phyloP scores from a whole-genome alignment of 2,888 invertebrate species.

The Incurvaria masculella region DNA sequence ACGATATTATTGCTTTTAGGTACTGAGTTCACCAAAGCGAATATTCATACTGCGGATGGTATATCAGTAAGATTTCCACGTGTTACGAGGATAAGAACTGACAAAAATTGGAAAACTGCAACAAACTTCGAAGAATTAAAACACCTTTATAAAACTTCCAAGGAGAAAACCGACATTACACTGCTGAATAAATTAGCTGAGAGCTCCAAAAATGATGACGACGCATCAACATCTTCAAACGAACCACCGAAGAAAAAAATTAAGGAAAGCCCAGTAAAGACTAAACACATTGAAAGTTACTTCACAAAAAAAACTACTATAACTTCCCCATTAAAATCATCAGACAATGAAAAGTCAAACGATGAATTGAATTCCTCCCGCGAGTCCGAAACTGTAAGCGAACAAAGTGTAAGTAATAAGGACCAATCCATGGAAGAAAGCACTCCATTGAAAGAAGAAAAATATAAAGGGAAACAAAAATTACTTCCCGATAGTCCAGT shows the following conservation, averaged over 20 bases:
- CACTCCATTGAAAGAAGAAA: constrained; percentile 11
- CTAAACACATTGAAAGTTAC: constrained; percentile 18
- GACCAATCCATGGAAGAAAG: constrained; percentile 9
- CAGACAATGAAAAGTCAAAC: constrained; percentile 13
- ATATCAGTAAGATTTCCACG: constrained; percentile 94
- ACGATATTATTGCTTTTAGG: constrained; percentile 33
- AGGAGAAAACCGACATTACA: constrained; percentile 60
- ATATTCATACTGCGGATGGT: constrained; percentile 87
- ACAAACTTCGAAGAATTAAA: constrained; percentile 75
- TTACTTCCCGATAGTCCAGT: too few relatives aligned
- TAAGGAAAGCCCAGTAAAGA: constrained; percentile 25
- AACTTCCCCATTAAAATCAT: constrained; percentile 7
- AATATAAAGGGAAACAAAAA: too few relatives aligned
- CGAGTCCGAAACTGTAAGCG: constrained; percentile 6
- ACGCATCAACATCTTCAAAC: not conserved
- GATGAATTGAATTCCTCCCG: constrained; percentile 15
- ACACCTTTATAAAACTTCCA: constrained; percentile 64
- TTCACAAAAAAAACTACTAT: constrained; percentile 7
- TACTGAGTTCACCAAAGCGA: constrained; percentile 75
- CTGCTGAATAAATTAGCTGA: constrained; percentile 48
- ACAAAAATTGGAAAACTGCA: constrained; percentile 83
- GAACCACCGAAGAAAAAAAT: constrained; percentile 29
- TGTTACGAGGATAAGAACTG: constrained; percentile 75
- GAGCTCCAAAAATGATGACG: constrained; percentile 18
- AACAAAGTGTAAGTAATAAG: constrained; percentile 8